phyloP scores from a whole-genome alignment of 2,113 vertebrate genomes.

The Scortum barcoo region DNA sequence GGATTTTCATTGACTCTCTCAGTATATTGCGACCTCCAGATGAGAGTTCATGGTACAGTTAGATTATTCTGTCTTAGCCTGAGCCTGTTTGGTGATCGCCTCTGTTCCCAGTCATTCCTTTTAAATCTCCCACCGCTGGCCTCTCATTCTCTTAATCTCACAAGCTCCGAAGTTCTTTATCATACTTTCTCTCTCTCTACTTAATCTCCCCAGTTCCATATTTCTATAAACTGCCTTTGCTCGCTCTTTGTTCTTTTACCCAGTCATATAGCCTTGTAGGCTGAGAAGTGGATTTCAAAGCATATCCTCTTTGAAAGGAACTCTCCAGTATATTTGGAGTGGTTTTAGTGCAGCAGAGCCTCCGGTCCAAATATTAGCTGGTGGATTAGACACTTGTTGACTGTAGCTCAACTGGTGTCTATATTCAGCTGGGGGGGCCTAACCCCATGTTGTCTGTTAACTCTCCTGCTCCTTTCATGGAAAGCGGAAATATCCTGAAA shows the following conservation, averaged over 20 bases:
- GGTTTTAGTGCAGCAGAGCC: conserved; percentile 20
- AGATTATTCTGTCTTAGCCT: conserved; percentile 46
- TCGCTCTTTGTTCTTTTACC: conserved; percentile 21
- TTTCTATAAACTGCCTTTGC: conserved; percentile 28
- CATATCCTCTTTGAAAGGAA: conserved; percentile 39
- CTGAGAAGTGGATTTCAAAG: conserved; percentile 20
- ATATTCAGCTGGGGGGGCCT: conserved; percentile 35
- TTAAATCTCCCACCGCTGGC: background rate
- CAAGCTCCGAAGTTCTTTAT: conserved; percentile 12
- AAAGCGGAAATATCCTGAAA: background rate
- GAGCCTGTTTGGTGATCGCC: background rate
- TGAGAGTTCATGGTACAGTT: conserved; percentile 33
- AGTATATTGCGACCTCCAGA: conserved; percentile 14
- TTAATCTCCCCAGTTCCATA: conserved; percentile 9
- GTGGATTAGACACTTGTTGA: conserved; percentile 49
- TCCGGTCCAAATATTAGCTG: conserved; percentile 20
- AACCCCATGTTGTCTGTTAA: conserved; percentile 10
- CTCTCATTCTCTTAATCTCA: conserved; percentile 20
- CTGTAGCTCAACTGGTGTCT: conserved; percentile 25
- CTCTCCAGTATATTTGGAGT: conserved; percentile 38
- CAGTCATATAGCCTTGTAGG: background rate
- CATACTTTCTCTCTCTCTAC: background rate
- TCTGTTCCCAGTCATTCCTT: background rate
- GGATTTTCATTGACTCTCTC: conserved; percentile 3
- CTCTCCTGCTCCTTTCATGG: background rate